Evolutionary conservation across 2,797 vertebrate species (phyloP), one percentile per base, ranked within the genome.

Genomic region (Mus caroli): DNA sequence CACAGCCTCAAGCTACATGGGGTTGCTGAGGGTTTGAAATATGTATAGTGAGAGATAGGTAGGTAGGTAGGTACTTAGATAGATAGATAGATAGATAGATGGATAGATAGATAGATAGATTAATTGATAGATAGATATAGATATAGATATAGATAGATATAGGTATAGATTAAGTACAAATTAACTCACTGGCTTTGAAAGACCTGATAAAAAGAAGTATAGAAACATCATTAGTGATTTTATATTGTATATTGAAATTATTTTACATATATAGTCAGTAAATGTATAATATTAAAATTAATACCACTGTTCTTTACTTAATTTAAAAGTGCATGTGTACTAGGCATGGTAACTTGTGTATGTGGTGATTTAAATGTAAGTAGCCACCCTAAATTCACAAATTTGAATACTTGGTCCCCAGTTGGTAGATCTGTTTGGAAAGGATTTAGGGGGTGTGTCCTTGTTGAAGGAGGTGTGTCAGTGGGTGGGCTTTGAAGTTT

Each of bases 211-310:
- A 56, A 52, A 92, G 86, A 64, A 58, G 54, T 40, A 10, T 88
- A 77, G 77, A 56, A 24, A 87, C 7, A 17, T 87, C 52, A 80
- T 43, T 75, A 71, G 75, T 67, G 9, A 88, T 54, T 92, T 96
- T 79, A 79, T 79, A 76, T 69, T 96, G 28, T 2, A 0, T 75
- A 79, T 34, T 50, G 20, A 93, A 89, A 92, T 75, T n/a, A 75
- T 50, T 83, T 73, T 88, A 15, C 88, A 87, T 24, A 90, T 40
- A 91, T 0, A 69, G 69, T 96, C 31, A 52, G 84, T 52, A 6
- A 93, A 91, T 92, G 91, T 34, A 78, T 3, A 95, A 26, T 24
- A 28, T 54, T 79, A 76, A 96, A 93, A 67, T 88, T 62, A 15
- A 92, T 75, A 87, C 58, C 43, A 11, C 56, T 85, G 22, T 67